Percentiles rank a stretch among this genome's conserved stretches.
These are phyloP conservation scores for Drosophila orosa DNA, from an alignment of 1,140 invertebrate species.

Conservation along the genomic window DNA sequence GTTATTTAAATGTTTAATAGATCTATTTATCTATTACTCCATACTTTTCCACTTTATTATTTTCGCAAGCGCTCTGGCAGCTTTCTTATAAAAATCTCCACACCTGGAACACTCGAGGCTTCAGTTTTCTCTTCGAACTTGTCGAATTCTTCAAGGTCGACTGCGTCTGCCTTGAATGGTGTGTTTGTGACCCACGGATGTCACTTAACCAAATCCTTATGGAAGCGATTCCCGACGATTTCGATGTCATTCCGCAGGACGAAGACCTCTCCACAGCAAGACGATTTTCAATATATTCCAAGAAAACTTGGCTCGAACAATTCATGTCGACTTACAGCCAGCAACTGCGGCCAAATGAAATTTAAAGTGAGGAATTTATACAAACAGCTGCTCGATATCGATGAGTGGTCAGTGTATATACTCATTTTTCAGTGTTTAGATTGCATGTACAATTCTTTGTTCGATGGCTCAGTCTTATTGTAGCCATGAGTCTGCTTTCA, in stretches of 20 bases:
- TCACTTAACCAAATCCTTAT: conserved; percentile 48
- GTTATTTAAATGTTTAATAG: no score
- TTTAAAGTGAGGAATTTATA: conserved; percentile 8
- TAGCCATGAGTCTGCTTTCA: not conserved
- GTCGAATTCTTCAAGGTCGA: not conserved
- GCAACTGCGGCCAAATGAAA: conserved; percentile 23
- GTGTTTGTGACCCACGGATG: not conserved
- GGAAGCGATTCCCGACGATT: conserved; percentile 22
- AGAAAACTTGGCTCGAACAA: conserved; percentile 48
- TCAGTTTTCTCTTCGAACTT: conserved; percentile 1
- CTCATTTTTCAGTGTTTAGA: not conserved
- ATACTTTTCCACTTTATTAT: conserved; percentile 1
- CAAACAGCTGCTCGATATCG: conserved; percentile 8
- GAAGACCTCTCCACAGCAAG: conserved; percentile 30
- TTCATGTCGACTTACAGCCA: conserved; percentile 47
- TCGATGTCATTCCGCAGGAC: not conserved
- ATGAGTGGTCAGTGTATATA: not conserved
- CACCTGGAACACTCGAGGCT: not conserved
- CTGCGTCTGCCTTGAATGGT: not conserved
- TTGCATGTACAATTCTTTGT: conserved; percentile 1
- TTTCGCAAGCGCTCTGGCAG: not conserved
- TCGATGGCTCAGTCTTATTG: not conserved
- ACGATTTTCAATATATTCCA: conserved; percentile 52
- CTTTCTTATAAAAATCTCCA: conserved; percentile 18
- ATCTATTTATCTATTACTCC: not conserved